A percentile compares a stretch with the other conserved stretches of the same genome.
phyloP scores from a whole-genome alignment of 2,888 invertebrate species.

The Petrolisthes manimaculis region DNA sequence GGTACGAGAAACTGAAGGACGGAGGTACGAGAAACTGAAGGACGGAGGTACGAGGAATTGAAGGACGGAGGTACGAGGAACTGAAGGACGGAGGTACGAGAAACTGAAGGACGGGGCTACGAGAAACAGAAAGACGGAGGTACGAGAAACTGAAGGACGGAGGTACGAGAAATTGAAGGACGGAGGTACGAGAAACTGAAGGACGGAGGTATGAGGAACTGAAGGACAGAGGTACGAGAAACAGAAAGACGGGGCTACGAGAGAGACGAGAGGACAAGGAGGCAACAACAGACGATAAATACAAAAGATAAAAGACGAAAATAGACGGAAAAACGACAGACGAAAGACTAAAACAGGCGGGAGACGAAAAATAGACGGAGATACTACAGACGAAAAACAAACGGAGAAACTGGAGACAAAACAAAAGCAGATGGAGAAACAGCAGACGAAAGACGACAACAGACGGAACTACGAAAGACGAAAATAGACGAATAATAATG shows the following conservation, averaged over 20 bases:
- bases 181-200: neutral
- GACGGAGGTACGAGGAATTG: neutral
- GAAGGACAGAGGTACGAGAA: neutral
- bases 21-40: neutral
- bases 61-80: neutral
- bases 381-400: neutral
- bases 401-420: neutral
- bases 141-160: neutral
- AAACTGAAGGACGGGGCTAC: neutral
- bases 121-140: neutral
- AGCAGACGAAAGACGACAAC: neutral
- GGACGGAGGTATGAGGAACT: neutral
- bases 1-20: too few species aligned
- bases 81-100: neutral
- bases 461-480: neutral
- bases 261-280: neutral
- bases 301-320: neutral
- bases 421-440: neutral
- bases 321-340: neutral
- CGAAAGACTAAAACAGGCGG: neutral
- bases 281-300: neutral
- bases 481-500: neutral
- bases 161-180: neutral
- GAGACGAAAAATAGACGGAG: neutral
- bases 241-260: neutral